These are phyloP conservation scores for Cosmia trapezina DNA, from an alignment of 2,888 invertebrate species.

Conservation along the genomic window DNA sequence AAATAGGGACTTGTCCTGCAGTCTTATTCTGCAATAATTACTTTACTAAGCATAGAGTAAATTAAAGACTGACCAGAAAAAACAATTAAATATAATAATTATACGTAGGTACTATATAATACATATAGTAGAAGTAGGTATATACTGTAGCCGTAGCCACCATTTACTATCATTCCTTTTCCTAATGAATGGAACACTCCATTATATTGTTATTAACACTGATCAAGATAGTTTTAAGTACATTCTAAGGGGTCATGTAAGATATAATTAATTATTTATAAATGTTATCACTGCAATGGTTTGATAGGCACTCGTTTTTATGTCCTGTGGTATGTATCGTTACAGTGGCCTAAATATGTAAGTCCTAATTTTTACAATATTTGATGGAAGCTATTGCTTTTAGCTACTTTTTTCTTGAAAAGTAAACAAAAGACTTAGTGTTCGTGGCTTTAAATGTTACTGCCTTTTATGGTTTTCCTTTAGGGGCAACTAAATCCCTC, in stretches of 20 bases:
- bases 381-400: slow-evolving; percentile 42
- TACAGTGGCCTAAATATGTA: slow-evolving; percentile 48
- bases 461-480: slow-evolving; percentile 21
- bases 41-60: neutral
- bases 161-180: slow-evolving; percentile 1
- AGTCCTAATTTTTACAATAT: slow-evolving; percentile 28
- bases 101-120: no score
- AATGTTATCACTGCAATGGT: slow-evolving; percentile 50
- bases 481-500: neutral
- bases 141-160: slow-evolving; percentile 25
- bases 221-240: neutral
- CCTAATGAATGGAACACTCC: slow-evolving; percentile 29
- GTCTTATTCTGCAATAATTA: neutral
- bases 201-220: slow-evolving; percentile 13
- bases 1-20: neutral
- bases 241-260: slow-evolving; percentile 24
- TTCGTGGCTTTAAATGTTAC: slow-evolving; percentile 40
- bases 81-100: neutral
- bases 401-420: slow-evolving; percentile 37
- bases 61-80: neutral
- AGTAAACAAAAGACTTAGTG: neutral
- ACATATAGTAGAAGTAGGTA: slow-evolving; percentile 22
- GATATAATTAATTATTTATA: slow-evolving; percentile 26
- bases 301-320: slow-evolving; percentile 47
- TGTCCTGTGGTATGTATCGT: slow-evolving; percentile 55